Conservation (phyloP, 2,888 invertebrate species). For the Eurytoma californica region DNA sequence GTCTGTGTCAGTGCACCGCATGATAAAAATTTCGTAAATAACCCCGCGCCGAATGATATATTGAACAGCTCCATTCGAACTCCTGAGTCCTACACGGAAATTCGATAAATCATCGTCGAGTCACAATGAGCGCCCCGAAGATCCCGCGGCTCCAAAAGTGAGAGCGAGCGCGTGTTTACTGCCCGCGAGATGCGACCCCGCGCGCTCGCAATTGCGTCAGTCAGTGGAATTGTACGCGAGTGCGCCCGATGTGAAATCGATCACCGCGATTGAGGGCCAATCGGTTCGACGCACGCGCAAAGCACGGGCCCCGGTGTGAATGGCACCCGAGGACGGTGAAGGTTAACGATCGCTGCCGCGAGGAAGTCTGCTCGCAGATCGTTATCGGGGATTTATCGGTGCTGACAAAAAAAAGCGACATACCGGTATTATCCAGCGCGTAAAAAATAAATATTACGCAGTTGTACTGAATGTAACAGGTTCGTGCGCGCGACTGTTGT, state of each 20-base stretch:
- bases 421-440: no score
- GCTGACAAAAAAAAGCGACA: no score
- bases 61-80: not conserved
- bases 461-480: not conserved
- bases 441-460: not conserved
- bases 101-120: conserved; percentile 10
- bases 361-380: not conserved
- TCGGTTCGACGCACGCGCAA: not conserved
- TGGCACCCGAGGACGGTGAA: conserved; percentile 34
- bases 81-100: not conserved
- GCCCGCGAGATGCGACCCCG: conserved; percentile 3
- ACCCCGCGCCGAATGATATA: not conserved
- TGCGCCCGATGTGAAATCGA: conserved; percentile 27
- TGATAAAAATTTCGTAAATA: not conserved
- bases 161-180: not conserved
- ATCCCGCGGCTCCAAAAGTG: conserved; percentile 23
- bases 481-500: not conserved
- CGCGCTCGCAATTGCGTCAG: conserved; percentile 22
- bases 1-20: not conserved
- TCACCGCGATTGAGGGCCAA: conserved; percentile 12
- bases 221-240: conserved; percentile 6
- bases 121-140: not conserved
- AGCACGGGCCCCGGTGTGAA: conserved; percentile 9
- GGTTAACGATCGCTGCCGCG: conserved; percentile 37
- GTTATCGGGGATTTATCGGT: no score